A percentile compares a stretch with the other conserved stretches of the same genome.
These are phyloP conservation scores for Hoplias malabaricus DNA, from an alignment of 2,113 vertebrate genomes.

Conservation along the genomic window DNA sequence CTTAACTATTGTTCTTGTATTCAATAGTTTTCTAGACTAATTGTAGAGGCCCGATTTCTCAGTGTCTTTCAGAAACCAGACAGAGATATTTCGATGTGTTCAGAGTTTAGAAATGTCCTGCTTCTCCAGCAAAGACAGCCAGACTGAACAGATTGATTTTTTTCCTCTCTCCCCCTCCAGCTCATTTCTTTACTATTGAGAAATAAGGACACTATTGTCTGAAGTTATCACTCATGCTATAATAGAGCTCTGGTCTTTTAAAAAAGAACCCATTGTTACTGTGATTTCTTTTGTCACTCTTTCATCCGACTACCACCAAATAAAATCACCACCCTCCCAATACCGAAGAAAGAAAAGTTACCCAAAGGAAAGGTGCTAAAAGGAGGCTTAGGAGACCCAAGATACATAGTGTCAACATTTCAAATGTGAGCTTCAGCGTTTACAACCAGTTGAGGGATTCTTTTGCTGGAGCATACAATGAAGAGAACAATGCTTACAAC, in stretches of 20 bases:
- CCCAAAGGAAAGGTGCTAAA: background rate
- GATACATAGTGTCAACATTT: background rate
- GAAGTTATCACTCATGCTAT: background rate
- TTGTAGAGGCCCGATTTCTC: no score
- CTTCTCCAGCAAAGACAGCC: background rate
- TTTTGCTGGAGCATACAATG: background rate
- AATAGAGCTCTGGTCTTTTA: background rate
- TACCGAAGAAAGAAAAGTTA: background rate
- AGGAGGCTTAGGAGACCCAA: background rate
- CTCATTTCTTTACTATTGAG: background rate
- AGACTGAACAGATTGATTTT: background rate
- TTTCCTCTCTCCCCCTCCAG: background rate
- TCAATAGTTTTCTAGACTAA: background rate
- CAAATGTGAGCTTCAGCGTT: background rate
- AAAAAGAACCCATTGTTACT: background rate
- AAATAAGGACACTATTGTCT: background rate
- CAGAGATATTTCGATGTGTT: background rate
- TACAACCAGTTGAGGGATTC: background rate
- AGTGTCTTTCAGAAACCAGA: background rate
- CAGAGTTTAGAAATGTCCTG: background rate
- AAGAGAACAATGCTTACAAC: background rate
- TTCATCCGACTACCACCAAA: no score
- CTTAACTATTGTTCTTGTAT: background rate
- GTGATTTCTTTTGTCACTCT: no score
- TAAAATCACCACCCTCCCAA: no score